Evolutionary conservation across 2,888 invertebrate genomes (phyloP).

Genomic region (Limenitis camilla): DNA sequence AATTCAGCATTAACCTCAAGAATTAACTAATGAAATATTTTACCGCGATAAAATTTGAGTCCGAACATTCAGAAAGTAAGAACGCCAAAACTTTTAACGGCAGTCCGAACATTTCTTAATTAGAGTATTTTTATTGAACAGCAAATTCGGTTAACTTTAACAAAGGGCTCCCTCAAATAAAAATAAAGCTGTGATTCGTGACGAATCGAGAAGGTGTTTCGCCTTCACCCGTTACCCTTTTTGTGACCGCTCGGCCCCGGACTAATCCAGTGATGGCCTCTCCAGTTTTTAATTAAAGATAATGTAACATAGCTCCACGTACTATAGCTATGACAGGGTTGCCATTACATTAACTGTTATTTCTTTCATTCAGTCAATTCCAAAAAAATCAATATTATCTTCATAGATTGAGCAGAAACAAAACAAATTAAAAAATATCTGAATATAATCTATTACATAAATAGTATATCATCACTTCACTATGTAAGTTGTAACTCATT

Average conservation of each 20-base stretch:
- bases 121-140: conserved; percentile 67
- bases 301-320: conserved; percentile 68
- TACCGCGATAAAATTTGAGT: conserved; percentile 37
- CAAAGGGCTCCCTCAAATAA: conserved; percentile 69
- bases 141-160: conserved; percentile 71
- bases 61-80: conserved; percentile 39
- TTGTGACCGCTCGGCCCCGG: conserved; percentile 59
- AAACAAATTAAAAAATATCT: too few relatives aligned
- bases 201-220: conserved; percentile 71
- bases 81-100: conserved; percentile 55
- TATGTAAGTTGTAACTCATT: too few relatives aligned
- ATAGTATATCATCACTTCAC: too few relatives aligned
- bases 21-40: conserved; percentile 33
- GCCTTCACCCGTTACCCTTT: conserved; percentile 64
- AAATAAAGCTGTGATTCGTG: conserved; percentile 69
- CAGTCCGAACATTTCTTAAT: conserved; percentile 69
- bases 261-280: conserved; percentile 68
- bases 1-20: conserved; percentile 13
- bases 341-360: background rate
- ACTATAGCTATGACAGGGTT: conserved; percentile 43
- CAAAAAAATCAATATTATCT: too few relatives aligned
- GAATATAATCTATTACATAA: too few relatives aligned
- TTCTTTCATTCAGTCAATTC: too few relatives aligned
- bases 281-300: conserved; percentile 70
- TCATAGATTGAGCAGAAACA: too few relatives aligned